Conservation (phyloP, 2,797 vertebrate genomes). For the Chrysocyon brachyurus region DNA sequence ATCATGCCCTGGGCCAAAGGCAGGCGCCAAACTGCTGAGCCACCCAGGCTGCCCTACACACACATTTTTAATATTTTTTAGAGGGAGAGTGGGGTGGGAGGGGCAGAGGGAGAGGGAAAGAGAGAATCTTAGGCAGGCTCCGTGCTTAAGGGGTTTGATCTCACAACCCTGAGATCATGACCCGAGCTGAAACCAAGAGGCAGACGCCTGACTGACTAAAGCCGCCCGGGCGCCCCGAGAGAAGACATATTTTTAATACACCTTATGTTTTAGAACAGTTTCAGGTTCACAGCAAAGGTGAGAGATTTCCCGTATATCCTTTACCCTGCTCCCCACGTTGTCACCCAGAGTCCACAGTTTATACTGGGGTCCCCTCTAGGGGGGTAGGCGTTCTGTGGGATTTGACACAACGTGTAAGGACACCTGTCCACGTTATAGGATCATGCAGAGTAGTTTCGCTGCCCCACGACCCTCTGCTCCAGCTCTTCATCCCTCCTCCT, state of each 20-base stretch:
- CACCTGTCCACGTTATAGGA: fast-evolving
- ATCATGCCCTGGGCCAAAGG: no score
- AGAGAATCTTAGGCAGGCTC: background rate
- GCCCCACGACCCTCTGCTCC: background rate
- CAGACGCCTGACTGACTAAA: no score
- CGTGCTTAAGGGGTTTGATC: background rate
- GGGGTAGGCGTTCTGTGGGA: background rate
- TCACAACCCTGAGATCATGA: background rate
- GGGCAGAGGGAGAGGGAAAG: background rate
- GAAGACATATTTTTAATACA: background rate
- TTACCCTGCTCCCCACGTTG: no score
- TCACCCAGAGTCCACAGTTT: background rate
- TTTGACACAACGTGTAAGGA: background rate
- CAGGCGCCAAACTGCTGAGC: no score
- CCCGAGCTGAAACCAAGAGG: background rate
- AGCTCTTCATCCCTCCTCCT: no score
- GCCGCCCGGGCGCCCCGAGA: no score
- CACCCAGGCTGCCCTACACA: no score
- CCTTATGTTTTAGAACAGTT: background rate
- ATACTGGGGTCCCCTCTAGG: background rate
- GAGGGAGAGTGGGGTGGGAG: background rate
- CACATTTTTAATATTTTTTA: background rate
- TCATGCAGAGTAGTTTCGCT: no score
- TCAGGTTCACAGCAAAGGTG: background rate
- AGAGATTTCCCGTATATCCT: background rate